Base-by-base conservation (phyloP, 2,888 invertebrate species). In the Odontocolon sp. region DNA sequence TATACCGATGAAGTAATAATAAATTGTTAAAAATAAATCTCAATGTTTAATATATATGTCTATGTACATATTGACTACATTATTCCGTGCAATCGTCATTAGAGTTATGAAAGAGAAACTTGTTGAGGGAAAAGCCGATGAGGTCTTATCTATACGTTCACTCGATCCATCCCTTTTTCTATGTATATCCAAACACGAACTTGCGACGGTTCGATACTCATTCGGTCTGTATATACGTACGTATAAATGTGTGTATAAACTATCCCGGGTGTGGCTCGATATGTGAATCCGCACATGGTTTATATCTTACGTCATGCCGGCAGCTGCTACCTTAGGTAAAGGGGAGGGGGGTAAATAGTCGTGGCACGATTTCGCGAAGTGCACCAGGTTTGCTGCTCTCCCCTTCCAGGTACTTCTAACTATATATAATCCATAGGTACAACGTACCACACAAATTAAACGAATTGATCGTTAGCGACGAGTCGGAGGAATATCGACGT, bases 131-230 rank as follows among this genome's bases (percentile, higher is more conserved):
- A 57, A 66, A 40, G 31, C 31, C 64, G 64, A 72, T 31, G 57
- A 57, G 57, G 40, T 47, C 57, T 50, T 21, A 50, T 57, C 40
- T 14, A 42, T 9, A 18, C n/a, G 54, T 18, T 18, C 45, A 26
- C 21, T 8, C 23, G 28, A 2, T 14, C 23, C 26, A 47, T 26
- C 36, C 42, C 42, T 38, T 56, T n/a, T n/a, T 28, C 36, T 56
- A 38, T 59, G 18, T 69, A 47, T 54, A 54, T 47, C 56, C 33
- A 9, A 28, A 9, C 16, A 36, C 16, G 26, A 61, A 61, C 54
- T 54, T 61, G 54, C 54, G 61, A 61, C 45, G 45, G 54, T 36
- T 67, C 59, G 45, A 73, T 61, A 73, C 50, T 47, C 47, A 68
- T 63, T 54, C 36, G 18, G n/a, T 45, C 31, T 33, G 18, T 33